Base-by-base conservation (phyloP, 2,888 invertebrate species). In the Drosophila gaucha region DNA sequence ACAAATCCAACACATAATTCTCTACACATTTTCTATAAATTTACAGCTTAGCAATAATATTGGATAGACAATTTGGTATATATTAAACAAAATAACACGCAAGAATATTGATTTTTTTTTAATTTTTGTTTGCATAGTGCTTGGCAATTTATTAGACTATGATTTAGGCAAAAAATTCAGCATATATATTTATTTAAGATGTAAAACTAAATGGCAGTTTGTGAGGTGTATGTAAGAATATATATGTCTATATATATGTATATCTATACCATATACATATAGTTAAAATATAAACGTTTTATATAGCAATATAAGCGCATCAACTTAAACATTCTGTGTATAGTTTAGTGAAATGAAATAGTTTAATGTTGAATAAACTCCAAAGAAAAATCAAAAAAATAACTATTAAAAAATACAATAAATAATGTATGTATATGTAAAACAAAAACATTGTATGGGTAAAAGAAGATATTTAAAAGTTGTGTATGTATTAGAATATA, bases 331-430 rank as follows among this genome's bases (percentile, higher is more conserved):
- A 70, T 84, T 86, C 75, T 80, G 78, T 88, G 85, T 82, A 85
- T 88, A 85, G 87, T 75, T 88, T 88, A 88, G 89, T 65, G 30
- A 88, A 85, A 87, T 87, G 60, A 74, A 86, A 58, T 88, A 85
- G 89, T 72, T 78, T 88, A 85, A 86, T 86, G 68, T 74, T 84
- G 64, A 67, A 79, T 41, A 50, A 70, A 68, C 55, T 69, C 51
- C 43, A 66, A 72, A 62, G 51, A 38, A 85, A 83, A 72, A 51
- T 18, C 18, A 38, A 56, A 35, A 72, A 57, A 58, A 22, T 41
- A 47, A 63, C 38, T 60, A 52, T 18, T 50, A 54, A 57, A 46
- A 43, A 59, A 51, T 65, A 36, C 22, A 67, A 56, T 59, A 54
- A 54, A 63, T 50, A 55, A 62, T 65, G 51, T 49, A 58, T 52